Evolutionary conservation across 2,113 vertebrate genomes (phyloP).

Genomic region (Podilymbus podiceps): DNA sequence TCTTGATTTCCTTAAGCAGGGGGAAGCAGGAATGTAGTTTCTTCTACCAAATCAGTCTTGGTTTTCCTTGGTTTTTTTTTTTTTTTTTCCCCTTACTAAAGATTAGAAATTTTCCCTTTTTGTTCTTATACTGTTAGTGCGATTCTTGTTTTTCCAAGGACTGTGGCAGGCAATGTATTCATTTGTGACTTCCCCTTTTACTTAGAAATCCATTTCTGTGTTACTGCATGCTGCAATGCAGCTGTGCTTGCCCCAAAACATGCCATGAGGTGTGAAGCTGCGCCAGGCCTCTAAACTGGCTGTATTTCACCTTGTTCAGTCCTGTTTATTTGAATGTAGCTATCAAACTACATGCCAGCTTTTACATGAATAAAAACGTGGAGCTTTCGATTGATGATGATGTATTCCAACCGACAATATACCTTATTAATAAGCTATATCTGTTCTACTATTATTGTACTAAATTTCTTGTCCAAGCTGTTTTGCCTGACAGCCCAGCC

Average conservation of each 20-base stretch:
- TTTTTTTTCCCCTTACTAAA: not conserved
- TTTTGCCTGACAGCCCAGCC: not conserved
- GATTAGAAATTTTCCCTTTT: not conserved
- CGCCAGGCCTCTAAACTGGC: not conserved
- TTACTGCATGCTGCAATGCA: not conserved
- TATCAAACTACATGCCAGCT: accelerated
- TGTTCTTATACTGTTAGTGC: not conserved
- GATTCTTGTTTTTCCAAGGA: not conserved
- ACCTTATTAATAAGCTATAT: not conserved
- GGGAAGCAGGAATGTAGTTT: not conserved
- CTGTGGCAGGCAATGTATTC: not conserved
- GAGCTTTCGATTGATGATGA: not conserved
- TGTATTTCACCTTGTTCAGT: not conserved
- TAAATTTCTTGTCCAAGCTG: not conserved
- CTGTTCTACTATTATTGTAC: not conserved
- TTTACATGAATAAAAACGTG: not conserved
- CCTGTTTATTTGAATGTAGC: not conserved
- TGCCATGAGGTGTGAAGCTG: accelerated
- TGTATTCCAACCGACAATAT: not conserved
- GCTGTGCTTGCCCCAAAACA: not conserved
- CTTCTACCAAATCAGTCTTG: not conserved
- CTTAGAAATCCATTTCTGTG: not conserved
- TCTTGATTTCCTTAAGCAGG: not conserved
- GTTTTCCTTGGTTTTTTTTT: not conserved
- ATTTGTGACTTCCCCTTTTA: not conserved